Evolutionary conservation across 1,140 invertebrate genomes (phyloP).

Genomic region (Bombus haemorrhoidalis): DNA sequence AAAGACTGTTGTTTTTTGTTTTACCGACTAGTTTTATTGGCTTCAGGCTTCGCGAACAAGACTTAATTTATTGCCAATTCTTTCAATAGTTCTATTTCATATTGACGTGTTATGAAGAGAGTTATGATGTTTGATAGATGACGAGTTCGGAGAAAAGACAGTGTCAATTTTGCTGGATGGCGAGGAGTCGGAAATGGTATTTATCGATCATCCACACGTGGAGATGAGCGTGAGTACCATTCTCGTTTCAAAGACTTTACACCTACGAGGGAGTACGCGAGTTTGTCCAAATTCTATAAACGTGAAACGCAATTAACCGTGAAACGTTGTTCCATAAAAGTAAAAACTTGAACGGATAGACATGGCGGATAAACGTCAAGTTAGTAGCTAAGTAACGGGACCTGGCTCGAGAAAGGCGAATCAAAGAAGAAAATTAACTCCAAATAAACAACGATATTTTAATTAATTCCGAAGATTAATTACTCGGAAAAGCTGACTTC

Average conservation of each 20-base stretch:
- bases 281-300: background rate
- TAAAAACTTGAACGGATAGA: background rate
- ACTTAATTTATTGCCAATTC: no score
- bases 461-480: background rate
- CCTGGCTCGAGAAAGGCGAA: fast-evolving
- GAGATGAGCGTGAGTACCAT: constrained; percentile 92
- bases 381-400: background rate
- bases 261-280: background rate
- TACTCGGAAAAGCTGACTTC: background rate
- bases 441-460: background rate
- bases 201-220: constrained; percentile 93
- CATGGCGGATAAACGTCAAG: background rate
- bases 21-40: no score
- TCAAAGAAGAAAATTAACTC: background rate
- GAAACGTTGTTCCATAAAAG: no score
- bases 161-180: constrained; percentile 95
- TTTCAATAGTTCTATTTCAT: background rate
- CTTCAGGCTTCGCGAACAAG: no score
- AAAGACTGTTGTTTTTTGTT: no score
- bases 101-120: background rate
- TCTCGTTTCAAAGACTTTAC: background rate
- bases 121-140: constrained; percentile 84
- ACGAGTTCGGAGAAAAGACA: constrained; percentile 95
- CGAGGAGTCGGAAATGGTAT: constrained; percentile 95
- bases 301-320: no score